Percentiles rank a stretch among this genome's conserved stretches.
Conservation (phyloP, 2,888 invertebrate species). For the Drosophila meridionalis region DNA sequence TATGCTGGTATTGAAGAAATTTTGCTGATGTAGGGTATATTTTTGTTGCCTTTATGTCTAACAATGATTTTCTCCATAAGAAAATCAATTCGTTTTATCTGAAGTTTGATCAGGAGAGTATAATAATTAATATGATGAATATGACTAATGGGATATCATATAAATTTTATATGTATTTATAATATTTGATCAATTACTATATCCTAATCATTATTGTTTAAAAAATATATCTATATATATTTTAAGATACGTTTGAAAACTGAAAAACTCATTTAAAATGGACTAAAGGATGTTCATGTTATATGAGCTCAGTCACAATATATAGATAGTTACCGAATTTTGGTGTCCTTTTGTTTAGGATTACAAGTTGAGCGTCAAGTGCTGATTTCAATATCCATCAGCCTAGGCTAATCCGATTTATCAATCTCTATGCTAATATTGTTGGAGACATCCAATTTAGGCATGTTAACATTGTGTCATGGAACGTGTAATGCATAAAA, state of each 20-base stretch:
- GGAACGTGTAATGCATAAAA: conserved; percentile 5
- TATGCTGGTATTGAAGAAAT: background rate
- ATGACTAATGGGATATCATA: too few species aligned
- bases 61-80: background rate
- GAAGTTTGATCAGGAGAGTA: too few species aligned
- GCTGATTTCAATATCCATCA: background rate
- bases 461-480: background rate
- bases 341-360: background rate
- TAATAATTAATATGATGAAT: too few species aligned
- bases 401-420: background rate
- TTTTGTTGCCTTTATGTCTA: background rate
- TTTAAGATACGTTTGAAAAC: too few species aligned
- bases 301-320: background rate
- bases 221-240: too few species aligned
- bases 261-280: background rate
- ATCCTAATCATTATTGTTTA: too few species aligned
- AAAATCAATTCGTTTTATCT: background rate
- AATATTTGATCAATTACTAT: too few species aligned
- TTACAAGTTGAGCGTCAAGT: background rate
- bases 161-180: too few species aligned
- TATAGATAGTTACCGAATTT: background rate
- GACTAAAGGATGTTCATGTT: background rate
- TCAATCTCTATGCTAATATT: background rate
- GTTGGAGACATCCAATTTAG: background rate
- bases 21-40: background rate